These are phyloP conservation scores for Watsonalla cultraria DNA, from an alignment of 2,888 invertebrate genomes.

Conservation along the genomic window DNA sequence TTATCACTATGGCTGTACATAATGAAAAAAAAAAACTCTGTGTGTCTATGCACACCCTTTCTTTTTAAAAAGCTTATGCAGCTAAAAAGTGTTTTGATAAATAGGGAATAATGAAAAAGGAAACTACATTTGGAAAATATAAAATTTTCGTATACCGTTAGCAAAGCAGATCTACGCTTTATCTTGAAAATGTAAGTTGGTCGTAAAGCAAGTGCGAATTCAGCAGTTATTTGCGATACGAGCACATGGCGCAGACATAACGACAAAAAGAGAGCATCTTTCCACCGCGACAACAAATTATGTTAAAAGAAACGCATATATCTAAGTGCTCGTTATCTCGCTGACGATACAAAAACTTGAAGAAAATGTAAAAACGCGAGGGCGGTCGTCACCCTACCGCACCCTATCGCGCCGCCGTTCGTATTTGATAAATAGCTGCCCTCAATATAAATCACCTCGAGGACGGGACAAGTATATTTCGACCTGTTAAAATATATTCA, in stretches of 20 bases:
- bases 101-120: too few species aligned
- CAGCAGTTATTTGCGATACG: neutral
- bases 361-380: constrained; percentile 47
- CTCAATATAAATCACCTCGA: constrained; percentile 53
- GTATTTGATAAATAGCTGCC: constrained; percentile 61
- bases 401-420: constrained; percentile 30
- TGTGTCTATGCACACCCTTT: too few species aligned
- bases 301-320: constrained; percentile 41
- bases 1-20: too few species aligned
- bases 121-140: neutral
- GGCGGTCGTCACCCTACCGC: constrained; percentile 29
- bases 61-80: too few species aligned
- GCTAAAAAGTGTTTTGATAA: too few species aligned
- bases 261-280: constrained; percentile 27
- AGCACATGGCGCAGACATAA: constrained; percentile 22
- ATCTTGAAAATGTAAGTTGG: neutral
- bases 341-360: constrained; percentile 53
- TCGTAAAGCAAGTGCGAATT: neutral
- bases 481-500: constrained; percentile 32
- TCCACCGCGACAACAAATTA: constrained; percentile 40
- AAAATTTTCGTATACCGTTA: neutral
- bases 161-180: neutral
- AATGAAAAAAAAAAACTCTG: too few species aligned
- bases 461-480: constrained; percentile 17
- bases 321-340: constrained; percentile 52